Percentiles rank a stretch among this genome's conserved stretches.
These are phyloP conservation scores for Seira sanloemensis DNA, from an alignment of 2,888 invertebrate genomes.

Conservation along the genomic window DNA sequence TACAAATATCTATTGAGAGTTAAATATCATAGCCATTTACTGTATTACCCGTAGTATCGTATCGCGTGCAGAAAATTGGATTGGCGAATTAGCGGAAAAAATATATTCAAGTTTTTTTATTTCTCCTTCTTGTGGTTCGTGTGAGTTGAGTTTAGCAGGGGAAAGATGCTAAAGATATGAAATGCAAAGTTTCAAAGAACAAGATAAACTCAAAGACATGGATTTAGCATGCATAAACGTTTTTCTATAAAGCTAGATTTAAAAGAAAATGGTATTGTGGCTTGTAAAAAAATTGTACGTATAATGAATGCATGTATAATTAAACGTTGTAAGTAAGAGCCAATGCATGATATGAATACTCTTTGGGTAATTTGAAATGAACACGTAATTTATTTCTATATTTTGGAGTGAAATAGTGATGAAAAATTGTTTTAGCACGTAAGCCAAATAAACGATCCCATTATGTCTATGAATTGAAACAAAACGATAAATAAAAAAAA, in stretches of 20 bases:
- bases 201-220: slow-evolving; percentile 53
- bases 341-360: slow-evolving; percentile 10
- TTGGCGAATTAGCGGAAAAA: slow-evolving; percentile 68
- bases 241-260: slow-evolving; percentile 38
- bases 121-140: slow-evolving; percentile 54
- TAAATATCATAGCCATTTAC: slow-evolving; percentile 44
- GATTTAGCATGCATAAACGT: slow-evolving; percentile 53
- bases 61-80: slow-evolving; percentile 73
- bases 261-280: slow-evolving; percentile 27
- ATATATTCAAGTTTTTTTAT: slow-evolving; percentile 57
- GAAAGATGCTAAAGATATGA: slow-evolving; percentile 68
- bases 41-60: slow-evolving; percentile 33
- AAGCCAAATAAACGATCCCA: background rate
- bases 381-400: slow-evolving; percentile 27
- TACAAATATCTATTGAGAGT: slow-evolving; percentile 57
- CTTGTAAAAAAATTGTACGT: slow-evolving; percentile 36
- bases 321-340: slow-evolving; percentile 8
- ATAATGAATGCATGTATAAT: slow-evolving; percentile 53
- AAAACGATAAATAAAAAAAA: background rate
- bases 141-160: slow-evolving; percentile 59
- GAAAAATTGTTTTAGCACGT: slow-evolving; percentile 58
- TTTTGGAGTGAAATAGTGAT: slow-evolving; percentile 44
- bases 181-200: slow-evolving; percentile 44
- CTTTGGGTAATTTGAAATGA: slow-evolving; percentile 32
- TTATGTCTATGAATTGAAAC: too few species aligned